Conservation (phyloP, 37 sponge, comb jelly and placozoan species). For the Geodia barretti region DNA sequence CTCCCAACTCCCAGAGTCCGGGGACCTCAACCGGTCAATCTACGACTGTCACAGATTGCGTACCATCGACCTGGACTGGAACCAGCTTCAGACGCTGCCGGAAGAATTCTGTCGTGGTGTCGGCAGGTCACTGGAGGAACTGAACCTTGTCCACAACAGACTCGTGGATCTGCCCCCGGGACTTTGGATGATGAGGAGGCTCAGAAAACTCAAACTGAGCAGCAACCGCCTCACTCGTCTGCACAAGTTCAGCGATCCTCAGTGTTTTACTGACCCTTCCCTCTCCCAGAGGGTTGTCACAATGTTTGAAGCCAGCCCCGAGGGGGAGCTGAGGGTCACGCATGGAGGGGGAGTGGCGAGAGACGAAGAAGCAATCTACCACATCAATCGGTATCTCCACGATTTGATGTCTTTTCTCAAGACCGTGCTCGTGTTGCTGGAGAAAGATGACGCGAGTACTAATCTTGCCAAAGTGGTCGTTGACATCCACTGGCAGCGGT, state of each 20-base stretch:
- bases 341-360: background rate
- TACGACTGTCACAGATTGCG: constrained; percentile 26
- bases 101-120: constrained; percentile 38
- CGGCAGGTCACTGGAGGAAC: constrained; percentile 34
- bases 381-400: constrained; percentile 15
- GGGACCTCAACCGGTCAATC: background rate
- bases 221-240: constrained; percentile 55
- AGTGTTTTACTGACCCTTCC: constrained; percentile 28
- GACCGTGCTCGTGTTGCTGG: constrained; percentile 5
- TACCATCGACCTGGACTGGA: constrained; percentile 47
- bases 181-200: constrained; percentile 61
- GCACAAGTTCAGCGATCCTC: constrained; percentile 47
- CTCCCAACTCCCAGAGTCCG: constrained; percentile 33
- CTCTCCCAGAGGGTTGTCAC: constrained; percentile 7
- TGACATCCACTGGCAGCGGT: constrained; percentile 14
- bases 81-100: constrained; percentile 50
- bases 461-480: constrained; percentile 20
- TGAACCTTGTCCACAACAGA: constrained; percentile 47
- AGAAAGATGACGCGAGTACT: background rate
- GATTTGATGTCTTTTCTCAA: constrained; percentile 26
- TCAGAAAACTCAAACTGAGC: constrained; percentile 45
- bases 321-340: constrained; percentile 1
- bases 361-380: background rate
- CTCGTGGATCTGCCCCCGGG: constrained; percentile 62
- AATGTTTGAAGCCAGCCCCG: background rate